Evolutionary conservation across 2,888 invertebrate species (phyloP).

Genomic region (Halictus quadricinctus): DNA sequence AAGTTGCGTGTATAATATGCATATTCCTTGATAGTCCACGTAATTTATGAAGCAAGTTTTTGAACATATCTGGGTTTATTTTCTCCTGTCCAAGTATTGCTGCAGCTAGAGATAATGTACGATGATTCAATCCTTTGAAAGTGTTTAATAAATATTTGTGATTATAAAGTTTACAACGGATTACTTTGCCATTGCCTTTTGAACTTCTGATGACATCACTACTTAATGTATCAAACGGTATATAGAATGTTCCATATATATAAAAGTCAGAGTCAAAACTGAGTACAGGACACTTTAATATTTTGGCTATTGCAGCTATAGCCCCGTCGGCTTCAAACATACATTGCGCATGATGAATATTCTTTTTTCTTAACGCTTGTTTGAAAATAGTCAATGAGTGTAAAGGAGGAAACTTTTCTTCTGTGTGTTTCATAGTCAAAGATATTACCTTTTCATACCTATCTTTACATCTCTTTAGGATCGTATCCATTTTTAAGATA

Average conservation of each 20-base stretch:
- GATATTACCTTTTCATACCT: slow-evolving; percentile 84
- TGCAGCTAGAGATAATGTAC: slow-evolving; percentile 90
- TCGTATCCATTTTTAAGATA: slow-evolving; percentile 87
- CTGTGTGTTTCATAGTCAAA: slow-evolving; percentile 84
- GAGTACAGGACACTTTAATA: slow-evolving; percentile 91
- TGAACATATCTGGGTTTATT: slow-evolving; percentile 87
- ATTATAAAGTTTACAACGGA: slow-evolving; percentile 89
- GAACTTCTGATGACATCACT: slow-evolving; percentile 77
- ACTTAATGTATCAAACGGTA: slow-evolving; percentile 89
- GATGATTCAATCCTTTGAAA: slow-evolving; percentile 87
- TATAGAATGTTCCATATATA: slow-evolving; percentile 92
- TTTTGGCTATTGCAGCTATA: slow-evolving; percentile 91
- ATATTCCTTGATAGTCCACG: slow-evolving; percentile 82
- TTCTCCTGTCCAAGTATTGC: slow-evolving; percentile 93
- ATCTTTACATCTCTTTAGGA: slow-evolving; percentile 84
- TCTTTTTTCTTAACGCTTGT: slow-evolving; percentile 86
- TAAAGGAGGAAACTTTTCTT: slow-evolving; percentile 87
- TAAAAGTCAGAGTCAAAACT: slow-evolving; percentile 98
- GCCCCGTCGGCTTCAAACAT: slow-evolving; percentile 95
- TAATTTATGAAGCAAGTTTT: slow-evolving; percentile 87
- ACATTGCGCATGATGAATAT: slow-evolving; percentile 88
- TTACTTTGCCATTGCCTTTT: slow-evolving; percentile 77
- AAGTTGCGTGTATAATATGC: slow-evolving; percentile 87
- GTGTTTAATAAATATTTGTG: slow-evolving; percentile 87
- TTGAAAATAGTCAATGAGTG: slow-evolving; percentile 90